Evolutionary conservation across 2,797 vertebrate species (phyloP), one percentile per base, ranked within the genome.

Genomic region (Trachops cirrhosus): DNA sequence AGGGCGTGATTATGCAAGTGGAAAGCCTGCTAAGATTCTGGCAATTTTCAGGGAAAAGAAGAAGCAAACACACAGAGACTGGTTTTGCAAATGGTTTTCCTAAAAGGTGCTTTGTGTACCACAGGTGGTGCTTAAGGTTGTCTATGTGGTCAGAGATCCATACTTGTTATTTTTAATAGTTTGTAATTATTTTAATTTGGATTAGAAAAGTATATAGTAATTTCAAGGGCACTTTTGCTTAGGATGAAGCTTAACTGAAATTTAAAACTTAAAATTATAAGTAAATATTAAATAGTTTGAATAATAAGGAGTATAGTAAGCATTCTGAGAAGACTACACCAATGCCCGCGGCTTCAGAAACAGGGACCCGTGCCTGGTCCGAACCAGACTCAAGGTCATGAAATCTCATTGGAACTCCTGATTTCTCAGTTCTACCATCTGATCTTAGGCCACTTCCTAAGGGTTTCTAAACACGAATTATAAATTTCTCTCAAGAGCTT

Each of bases 231-330:
- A 39, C 6, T 74, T 91, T 57, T 88, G 16, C 29, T 92, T 50
- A 59, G 41, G 9, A 32, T 41, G 15, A 54, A n/a, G 22, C 19
- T 92, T 22, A 86, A 24, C 34, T 93, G 29, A 89, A 62, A 9
- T 41, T 57, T 68, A 89, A 77, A 37, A 29, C 57, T 73, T 52
- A 77, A 93, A 94, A 46, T 21, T 37, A 12, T 78, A 91, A 57
- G 18, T 26, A 86, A 91, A 29, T 29, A 52, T 57, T 59, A 70
- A 77, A 74, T 16, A 48, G 50, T 39, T 85, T 3, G 84, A 50
- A 73, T 74, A 46, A 71, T 1, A 34, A 22, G 22, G 14, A 1
- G 0, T 34, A 3, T 9, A 52, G 44, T 6, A 74, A 46, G 74
- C 70, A 16, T 29, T 52, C 11, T 67, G 16, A 59, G n/a, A 77